Conservation (phyloP, 2,797 vertebrate genomes). For the Smutsia temminckii region DNA sequence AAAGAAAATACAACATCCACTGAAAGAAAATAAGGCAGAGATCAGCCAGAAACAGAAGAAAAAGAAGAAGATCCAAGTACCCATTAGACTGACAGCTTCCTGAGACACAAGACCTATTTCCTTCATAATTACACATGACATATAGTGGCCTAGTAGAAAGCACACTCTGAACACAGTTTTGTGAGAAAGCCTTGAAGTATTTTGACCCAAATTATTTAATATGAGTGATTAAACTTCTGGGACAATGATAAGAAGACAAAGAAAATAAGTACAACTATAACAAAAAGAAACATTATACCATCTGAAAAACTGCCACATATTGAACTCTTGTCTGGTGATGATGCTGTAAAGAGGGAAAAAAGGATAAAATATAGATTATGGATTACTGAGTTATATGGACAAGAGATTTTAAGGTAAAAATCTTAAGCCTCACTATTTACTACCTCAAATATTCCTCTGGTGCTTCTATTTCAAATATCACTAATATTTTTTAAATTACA, state of each 20-base stretch:
- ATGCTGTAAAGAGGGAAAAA: neutral
- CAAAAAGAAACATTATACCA: constrained; percentile 44
- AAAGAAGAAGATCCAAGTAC: neutral
- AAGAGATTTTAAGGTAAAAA: constrained; percentile 20
- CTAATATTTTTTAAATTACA: neutral
- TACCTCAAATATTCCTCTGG: constrained; percentile 27
- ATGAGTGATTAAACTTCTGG: neutral
- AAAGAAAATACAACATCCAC: constrained; percentile 50
- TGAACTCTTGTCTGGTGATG: constrained; percentile 27
- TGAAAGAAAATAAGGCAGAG: neutral
- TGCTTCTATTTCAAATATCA: constrained; percentile 39
- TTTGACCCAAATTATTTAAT: constrained; percentile 32
- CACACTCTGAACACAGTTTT: neutral
- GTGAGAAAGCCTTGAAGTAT: constrained; percentile 9
- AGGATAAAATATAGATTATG: neutral
- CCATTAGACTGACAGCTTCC: neutral
- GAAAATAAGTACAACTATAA: neutral
- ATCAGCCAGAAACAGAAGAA: neutral
- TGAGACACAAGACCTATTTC: neutral
- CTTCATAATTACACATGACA: neutral
- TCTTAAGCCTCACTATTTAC: constrained; percentile 30
- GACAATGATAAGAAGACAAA: neutral
- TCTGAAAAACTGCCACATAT: constrained; percentile 45
- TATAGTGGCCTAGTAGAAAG: neutral
- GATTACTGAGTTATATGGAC: neutral